These are phyloP conservation scores for Drosophila kambysellisi DNA, from an alignment of 2,888 invertebrate genomes.

Conservation along the genomic window DNA sequence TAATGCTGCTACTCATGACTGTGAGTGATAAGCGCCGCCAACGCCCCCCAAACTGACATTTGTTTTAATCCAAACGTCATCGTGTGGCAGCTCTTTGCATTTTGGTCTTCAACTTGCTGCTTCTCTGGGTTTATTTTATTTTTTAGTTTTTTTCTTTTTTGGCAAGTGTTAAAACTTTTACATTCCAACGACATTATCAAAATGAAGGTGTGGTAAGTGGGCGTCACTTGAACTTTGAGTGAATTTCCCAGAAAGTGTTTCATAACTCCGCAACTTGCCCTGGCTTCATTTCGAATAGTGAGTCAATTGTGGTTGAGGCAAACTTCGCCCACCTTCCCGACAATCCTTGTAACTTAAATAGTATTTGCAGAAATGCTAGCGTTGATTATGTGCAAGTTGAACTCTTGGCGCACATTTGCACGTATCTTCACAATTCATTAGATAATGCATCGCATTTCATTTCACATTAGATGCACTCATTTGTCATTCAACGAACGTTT, in stretches of 20 bases:
- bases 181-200: conserved; percentile 70
- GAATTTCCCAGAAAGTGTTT: conserved; percentile 18
- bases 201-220: conserved; percentile 27
- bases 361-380: conserved; percentile 13
- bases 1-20: conserved; percentile 66
- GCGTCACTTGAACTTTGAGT: conserved; percentile 9
- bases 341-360: neutral
- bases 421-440: conserved; percentile 43
- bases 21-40: conserved; percentile 58
- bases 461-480: conserved; percentile 72
- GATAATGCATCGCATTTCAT: conserved; percentile 60
- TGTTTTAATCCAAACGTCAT: conserved; percentile 77
- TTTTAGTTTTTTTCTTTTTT: conserved; percentile 7
- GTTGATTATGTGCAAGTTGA: conserved; percentile 21
- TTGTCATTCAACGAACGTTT: conserved; percentile 72
- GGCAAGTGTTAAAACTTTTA: conserved; percentile 58
- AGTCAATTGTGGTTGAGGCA: neutral
- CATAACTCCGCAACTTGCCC: conserved; percentile 1
- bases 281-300: neutral
- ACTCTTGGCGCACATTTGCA: conserved; percentile 9
- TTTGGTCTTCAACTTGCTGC: conserved; percentile 21
- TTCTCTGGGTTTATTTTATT: neutral
- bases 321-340: neutral
- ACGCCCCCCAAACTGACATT: conserved; percentile 68
- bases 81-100: conserved; percentile 54